A percentile compares a stretch with the other conserved stretches of the same genome.
These are phyloP conservation scores for Micrasema longulum DNA, from an alignment of 1,140 invertebrate species.

Conservation along the genomic window DNA sequence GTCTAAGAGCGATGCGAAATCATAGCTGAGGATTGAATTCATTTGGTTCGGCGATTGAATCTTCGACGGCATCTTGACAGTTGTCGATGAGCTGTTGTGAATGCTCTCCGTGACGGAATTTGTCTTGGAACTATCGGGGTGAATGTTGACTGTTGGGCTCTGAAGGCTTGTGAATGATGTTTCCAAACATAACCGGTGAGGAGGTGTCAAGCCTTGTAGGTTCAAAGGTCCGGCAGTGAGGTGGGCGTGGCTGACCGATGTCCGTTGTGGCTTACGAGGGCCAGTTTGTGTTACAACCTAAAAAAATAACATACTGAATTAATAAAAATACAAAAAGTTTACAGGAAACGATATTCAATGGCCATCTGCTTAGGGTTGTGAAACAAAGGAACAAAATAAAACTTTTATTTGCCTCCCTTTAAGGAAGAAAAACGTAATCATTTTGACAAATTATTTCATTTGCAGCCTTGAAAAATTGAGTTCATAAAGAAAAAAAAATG, in stretches of 20 bases:
- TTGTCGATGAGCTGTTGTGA: slow-evolving; percentile 50
- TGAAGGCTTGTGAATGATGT: slow-evolving; percentile 81
- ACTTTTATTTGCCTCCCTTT: no score
- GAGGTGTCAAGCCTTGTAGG: slow-evolving; percentile 61
- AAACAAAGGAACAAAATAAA: no score
- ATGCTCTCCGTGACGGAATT: slow-evolving; percentile 49
- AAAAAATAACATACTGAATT: no score
- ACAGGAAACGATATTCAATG: no score
- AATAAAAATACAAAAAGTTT: no score
- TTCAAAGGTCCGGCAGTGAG: slow-evolving; percentile 53
- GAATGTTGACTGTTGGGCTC: slow-evolving; percentile 63
- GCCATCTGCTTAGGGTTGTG: no score
- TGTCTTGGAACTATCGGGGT: slow-evolving; percentile 46
- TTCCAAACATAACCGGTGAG: slow-evolving; percentile 75
- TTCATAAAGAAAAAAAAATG: no score
- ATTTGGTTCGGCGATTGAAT: slow-evolving; percentile 52
- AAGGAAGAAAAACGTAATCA: no score
- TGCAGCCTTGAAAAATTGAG: no score
- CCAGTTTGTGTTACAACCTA: slow-evolving; percentile 83
- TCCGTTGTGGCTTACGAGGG: slow-evolving; percentile 77
- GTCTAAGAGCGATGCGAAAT: slow-evolving; percentile 52
- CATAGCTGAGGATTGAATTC: slow-evolving; percentile 53
- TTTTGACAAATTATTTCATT: no score
- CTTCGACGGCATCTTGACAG: slow-evolving; percentile 43
- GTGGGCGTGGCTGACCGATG: slow-evolving; percentile 57